Percentiles rank a stretch among this genome's conserved stretches.
phyloP scores from a whole-genome alignment of 1,140 invertebrate species.

The Trissolcus basalis region DNA sequence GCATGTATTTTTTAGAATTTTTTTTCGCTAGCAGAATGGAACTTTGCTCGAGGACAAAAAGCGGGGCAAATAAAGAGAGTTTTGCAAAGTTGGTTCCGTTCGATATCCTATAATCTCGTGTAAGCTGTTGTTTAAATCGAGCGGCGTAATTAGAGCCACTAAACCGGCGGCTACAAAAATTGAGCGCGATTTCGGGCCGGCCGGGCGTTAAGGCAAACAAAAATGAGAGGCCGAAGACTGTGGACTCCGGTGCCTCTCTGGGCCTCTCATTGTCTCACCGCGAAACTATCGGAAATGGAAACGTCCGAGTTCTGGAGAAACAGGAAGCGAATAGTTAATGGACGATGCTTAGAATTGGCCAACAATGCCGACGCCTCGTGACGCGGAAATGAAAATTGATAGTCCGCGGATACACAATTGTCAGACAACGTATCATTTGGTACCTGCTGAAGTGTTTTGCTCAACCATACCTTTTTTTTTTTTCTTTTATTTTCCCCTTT shows the following conservation, averaged over 20 bases:
- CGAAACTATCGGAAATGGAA: conserved; percentile 73
- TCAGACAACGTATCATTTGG: conserved; percentile 37
- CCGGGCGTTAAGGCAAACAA: conserved; percentile 24
- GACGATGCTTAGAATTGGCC: conserved; percentile 63
- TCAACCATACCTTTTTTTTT: not conserved
- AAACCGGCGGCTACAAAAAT: conserved; percentile 40
- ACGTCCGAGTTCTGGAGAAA: conserved; percentile 61
- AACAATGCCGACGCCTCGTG: conserved; percentile 28
- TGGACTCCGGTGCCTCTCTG: conserved; percentile 29
- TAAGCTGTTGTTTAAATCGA: conserved; percentile 28
- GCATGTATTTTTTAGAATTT: not conserved
- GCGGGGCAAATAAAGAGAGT: conserved; percentile 16
- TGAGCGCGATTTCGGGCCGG: conserved; percentile 35
- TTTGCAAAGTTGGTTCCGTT: conserved; percentile 5
- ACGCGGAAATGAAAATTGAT: conserved; percentile 66
- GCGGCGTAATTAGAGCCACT: conserved; percentile 42
- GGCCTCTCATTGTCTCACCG: conserved; percentile 63
- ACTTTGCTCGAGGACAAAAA: conserved; percentile 3
- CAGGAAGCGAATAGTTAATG: conserved; percentile 69
- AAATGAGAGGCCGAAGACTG: conserved; percentile 20
- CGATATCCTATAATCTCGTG: conserved; percentile 46
- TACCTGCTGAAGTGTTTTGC: conserved; percentile 34
- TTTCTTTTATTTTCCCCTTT: not conserved
- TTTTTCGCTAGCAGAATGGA: not conserved
- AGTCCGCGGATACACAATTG: conserved; percentile 12